Base-by-base conservation (phyloP, 2,113 vertebrate species). In the Rousettus leschenaultii region DNA sequence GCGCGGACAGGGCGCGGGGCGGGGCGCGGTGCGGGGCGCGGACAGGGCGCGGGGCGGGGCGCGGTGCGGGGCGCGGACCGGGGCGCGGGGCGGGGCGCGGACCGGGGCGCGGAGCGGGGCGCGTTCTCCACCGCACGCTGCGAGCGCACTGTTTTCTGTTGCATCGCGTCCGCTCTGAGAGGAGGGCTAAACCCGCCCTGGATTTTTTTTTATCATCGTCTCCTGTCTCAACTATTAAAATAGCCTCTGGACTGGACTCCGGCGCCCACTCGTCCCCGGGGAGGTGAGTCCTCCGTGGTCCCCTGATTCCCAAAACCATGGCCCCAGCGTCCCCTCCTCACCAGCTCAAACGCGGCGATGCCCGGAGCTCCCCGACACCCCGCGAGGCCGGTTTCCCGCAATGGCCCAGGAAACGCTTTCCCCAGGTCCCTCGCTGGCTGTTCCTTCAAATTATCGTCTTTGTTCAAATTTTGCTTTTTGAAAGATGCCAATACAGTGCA, bases 331-430 rank as follows among this genome's bases (percentile, higher is more conserved):
- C 3, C 19, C 7, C 15, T 30, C 51, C 35, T 80, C 11, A 45
- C 45, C 48, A 68, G 24, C 66, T 21, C 43, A 33, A 15, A 15
- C 1, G 13, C 7, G 12, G 13, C 2, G 3, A 24, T 4, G 5
- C 11, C 16, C 24, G 24, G 1, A 3, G 12, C 16, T 45, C 5
- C 26, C 33, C 4, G 1, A 26, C 4, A 38, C 43, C 45, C n/a
- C 13, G 0, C 24, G 40, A 1, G 0, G 5, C 4, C 10, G 3
- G 22, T n/a, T 40, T 78, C 9, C 26, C 83, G 3, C 0, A 40
- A 2, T 19, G 6, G 2, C 35, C 74, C 33, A 75, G 11, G n/a
- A 59, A 71, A 28, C 0, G 0, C 2, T n/a, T 51, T 30, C 5
- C 21, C 40, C 40, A 40, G 40, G 40, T 28, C 33, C 26, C 24